Conservation (phyloP, 1,140 invertebrate genomes). For the Drosophila trapezifrons region DNA sequence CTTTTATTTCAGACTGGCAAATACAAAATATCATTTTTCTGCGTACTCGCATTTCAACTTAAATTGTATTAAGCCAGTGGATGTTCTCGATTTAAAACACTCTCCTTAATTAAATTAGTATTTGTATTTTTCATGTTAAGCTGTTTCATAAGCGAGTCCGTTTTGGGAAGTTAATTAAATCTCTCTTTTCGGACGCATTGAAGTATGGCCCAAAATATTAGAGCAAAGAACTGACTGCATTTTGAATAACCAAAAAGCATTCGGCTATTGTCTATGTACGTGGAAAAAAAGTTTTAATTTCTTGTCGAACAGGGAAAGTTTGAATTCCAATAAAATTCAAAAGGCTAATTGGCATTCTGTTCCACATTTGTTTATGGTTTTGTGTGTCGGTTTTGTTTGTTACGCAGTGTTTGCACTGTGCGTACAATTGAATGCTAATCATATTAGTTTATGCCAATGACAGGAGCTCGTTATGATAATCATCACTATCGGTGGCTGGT, state of each 20-base stretch:
- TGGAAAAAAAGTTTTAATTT: not conserved
- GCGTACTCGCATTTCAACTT: not conserved
- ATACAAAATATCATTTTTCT: not conserved
- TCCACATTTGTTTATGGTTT: not conserved
- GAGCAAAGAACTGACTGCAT: conserved; percentile 2
- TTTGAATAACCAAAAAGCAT: conserved; percentile 9
- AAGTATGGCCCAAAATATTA: conserved; percentile 9
- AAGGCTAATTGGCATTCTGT: conserved; percentile 48
- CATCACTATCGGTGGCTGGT: not conserved
- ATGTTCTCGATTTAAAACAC: not conserved
- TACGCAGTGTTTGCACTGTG: conserved; percentile 15
- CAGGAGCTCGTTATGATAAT: conserved; percentile 14
- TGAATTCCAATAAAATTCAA: conserved; percentile 8
- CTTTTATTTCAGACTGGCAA: not conserved
- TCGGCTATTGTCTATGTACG: not conserved
- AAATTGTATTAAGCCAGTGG: conserved; percentile 2
- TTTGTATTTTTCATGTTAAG: not conserved
- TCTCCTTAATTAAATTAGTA: conserved; percentile 9
- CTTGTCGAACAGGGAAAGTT: not conserved
- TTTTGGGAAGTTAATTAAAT: conserved; percentile 42
- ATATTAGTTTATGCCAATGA: not conserved
- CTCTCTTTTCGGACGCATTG: conserved; percentile 12
- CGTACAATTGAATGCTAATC: conserved; percentile 22
- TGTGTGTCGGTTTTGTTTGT: conserved; percentile 1
- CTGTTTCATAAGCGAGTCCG: not conserved